Conservation (phyloP, 2,113 vertebrate species). For the Scatophagus argus region DNA sequence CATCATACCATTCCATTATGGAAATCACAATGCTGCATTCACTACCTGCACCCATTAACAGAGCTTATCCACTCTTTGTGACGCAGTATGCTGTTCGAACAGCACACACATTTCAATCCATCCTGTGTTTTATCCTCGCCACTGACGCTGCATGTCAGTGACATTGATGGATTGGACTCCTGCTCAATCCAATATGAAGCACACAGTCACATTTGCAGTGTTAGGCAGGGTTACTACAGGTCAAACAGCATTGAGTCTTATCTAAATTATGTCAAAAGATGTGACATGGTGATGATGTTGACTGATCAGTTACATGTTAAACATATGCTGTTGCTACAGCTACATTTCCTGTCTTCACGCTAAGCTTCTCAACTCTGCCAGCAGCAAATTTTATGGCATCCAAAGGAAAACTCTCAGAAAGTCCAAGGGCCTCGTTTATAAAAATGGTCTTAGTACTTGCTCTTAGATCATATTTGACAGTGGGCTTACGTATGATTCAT, state of each 20-base stretch:
- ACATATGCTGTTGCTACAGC: constrained; percentile 20
- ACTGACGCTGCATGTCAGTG: constrained; percentile 34
- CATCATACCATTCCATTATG: constrained; percentile 18
- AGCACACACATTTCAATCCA: constrained; percentile 65
- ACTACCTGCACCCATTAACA: constrained; percentile 30
- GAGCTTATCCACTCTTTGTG: constrained; percentile 47
- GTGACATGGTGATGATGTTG: constrained; percentile 13
- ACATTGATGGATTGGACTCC: constrained; percentile 66
- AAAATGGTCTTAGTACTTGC: too few species aligned
- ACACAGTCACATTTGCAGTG: constrained; percentile 29
- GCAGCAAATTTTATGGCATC: constrained; percentile 5
- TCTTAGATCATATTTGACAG: too few species aligned
- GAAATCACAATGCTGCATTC: constrained; percentile 44
- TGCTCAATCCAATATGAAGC: constrained; percentile 40
- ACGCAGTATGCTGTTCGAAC: constrained; percentile 49
- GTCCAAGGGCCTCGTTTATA: too few species aligned
- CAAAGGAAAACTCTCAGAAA: background rate
- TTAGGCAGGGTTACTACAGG: background rate
- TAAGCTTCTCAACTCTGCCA: constrained; percentile 15
- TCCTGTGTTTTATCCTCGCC: constrained; percentile 50
- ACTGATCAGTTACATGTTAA: background rate
- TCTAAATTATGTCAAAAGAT: constrained; percentile 24
- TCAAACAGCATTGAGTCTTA: constrained; percentile 18
- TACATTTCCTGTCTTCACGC: background rate
- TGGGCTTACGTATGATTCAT: too few species aligned